Percentiles rank a stretch among this genome's conserved stretches.
Conservation (phyloP, 2,888 invertebrate species). For the Neelides folsomi region DNA sequence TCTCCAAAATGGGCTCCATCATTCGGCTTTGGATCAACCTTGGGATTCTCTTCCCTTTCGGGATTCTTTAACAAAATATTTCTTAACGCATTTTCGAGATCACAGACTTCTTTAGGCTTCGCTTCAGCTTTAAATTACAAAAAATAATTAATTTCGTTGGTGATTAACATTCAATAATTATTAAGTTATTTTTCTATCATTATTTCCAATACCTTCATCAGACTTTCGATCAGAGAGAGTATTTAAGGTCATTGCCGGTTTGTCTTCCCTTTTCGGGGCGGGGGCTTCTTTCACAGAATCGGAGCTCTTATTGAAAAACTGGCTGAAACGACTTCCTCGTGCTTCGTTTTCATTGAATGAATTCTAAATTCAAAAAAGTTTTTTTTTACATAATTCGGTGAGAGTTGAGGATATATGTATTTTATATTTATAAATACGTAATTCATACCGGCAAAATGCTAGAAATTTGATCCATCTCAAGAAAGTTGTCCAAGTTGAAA, state of each 20-base stretch:
- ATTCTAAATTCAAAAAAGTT: slow-evolving; percentile 42
- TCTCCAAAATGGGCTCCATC: slow-evolving; percentile 10
- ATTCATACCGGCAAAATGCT: slow-evolving; percentile 53
- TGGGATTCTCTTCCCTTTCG: background rate
- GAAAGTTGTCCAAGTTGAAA: slow-evolving; percentile 64
- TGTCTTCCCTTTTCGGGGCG: no score
- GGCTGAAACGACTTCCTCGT: slow-evolving; percentile 41
- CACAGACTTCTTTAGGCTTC: slow-evolving; percentile 7
- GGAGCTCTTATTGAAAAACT: slow-evolving; percentile 59
- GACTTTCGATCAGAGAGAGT: no score
- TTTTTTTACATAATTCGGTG: background rate
- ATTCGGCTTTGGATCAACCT: background rate
- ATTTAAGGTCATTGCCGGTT: no score
- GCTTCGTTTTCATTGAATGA: slow-evolving; percentile 40
- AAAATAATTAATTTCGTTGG: no score
- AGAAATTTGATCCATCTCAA: slow-evolving; percentile 64
- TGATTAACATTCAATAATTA: no score
- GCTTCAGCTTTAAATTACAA: background rate
- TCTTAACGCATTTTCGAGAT: slow-evolving; percentile 3
- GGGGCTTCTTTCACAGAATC: no score
- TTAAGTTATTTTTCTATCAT: no score
- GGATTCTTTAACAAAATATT: slow-evolving; percentile 4
- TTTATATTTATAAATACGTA: background rate
- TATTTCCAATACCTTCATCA: no score
- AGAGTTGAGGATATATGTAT: background rate